Base-by-base conservation (phyloP, 2,113 vertebrate species). In the Amblyopsis rosae region DNA sequence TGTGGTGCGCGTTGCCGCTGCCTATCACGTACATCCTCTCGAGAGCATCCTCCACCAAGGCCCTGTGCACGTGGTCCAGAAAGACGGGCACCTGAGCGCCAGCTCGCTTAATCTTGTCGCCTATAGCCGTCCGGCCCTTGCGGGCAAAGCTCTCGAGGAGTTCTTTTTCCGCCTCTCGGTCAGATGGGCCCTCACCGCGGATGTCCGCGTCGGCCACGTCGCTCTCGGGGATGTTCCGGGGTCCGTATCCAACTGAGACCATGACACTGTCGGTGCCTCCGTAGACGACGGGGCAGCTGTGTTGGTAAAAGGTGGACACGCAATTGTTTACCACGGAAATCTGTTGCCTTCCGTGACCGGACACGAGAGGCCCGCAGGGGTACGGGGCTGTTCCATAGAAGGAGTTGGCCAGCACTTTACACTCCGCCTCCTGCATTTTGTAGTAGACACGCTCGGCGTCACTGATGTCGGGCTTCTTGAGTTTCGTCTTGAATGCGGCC, bases 311-410 rank as follows among this genome's bases (percentile, higher is more conserved):
- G 12, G 17, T 32, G 13, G 47, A 33, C 13, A 64, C 26, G 48
- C 47, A 33, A 11, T 10, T 33, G 48, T 64, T 64, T 12, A 64
- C 62, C 47, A 64, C 47, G 3, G 10, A 4, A 12, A 64, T 49
- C 47, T 50, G 62, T 32, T 13, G 46, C 11, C 62, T 49, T 17
- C 62, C 62, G 19, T 64, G 62, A 12, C 48, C 62, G 3, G 48
- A 50, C 32, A 64, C 51, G 6, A 64, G 62, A 32, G 62, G 48
- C 48, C 62, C 62, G 48, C 62, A 64, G 17, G 62, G 62, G 17
- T 32, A 32, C 11, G 47, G 47, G 15, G 62, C 62, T 12, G 62
- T 64, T n/a, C n/a, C n/a, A n/a, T n/a, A n/a, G n/a, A n/a, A n/a
- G n/a, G n/a, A n/a, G n/a, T n/a, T n/a, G n/a, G n/a, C n/a, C n/a